Base-by-base conservation (phyloP, 1,140 invertebrate species). In the Philotrypesis tridentata region DNA sequence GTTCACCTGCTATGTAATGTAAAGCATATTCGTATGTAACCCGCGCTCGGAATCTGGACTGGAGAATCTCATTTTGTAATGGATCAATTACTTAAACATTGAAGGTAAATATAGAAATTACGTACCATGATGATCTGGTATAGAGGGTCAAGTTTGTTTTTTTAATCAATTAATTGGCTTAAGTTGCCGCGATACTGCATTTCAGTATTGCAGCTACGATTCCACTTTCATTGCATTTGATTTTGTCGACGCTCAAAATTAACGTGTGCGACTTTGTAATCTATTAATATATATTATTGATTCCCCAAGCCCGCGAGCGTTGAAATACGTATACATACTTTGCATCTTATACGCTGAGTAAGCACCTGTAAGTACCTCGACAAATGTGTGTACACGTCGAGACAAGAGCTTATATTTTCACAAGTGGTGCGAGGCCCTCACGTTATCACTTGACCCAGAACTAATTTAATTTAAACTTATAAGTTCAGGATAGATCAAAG, bases 391-490 rank as follows among this genome's bases (percentile, higher is more conserved):
- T n/a, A 55, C 48, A n/a, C 21, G 48, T 55, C 21, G 48, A 55
- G 21, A 55, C 21, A 17, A 14, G 17, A 17, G 48, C 21, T 55
- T 55, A 55, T 55, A 55, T 55, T 55, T 55, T 0, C 21, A n/a
- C 3, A 5, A 55, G 48, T 55, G 48, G 48, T n/a, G n/a, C 48
- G 17, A 55, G 21, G 71, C 48, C 17, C 48, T 55, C 48, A 63
- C 55, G 27, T 63, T 31, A 33, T 75, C 73, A 63, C 61, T 55
- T 63, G 83, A 73, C 84, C 88, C 83, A 88, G 88, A 89, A 89
- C 87, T 89, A 89, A 87, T 88, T 89, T 88, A 85, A 88, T 88
- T 89, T 89, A 88, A 89, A 89, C 85, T 88, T 89, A 74, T 74
- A n/a, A 21, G 3, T 37, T 3, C 3, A n/a, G 21, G 6, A 4